Base-by-base conservation (phyloP, 2,113 vertebrate genomes). In the Empidonax traillii region DNA sequence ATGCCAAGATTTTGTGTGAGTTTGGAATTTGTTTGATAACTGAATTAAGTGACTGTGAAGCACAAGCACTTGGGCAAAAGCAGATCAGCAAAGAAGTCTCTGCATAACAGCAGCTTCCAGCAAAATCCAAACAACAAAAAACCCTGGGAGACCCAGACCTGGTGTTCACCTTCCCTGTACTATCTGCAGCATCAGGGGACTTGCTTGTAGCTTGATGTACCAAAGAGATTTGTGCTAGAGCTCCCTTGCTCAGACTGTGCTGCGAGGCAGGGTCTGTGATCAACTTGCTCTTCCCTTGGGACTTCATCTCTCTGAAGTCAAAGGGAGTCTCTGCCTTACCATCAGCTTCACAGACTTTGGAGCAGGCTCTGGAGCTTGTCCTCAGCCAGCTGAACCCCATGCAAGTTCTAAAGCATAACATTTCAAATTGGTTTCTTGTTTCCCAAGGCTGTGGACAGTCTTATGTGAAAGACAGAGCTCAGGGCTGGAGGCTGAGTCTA, bases 1-100 rank as follows among this genome's bases (percentile, higher is more conserved):
- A 94, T 59, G 79, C 61, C 41, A 71, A 80, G 80, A 39, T 35
- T 85, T 87, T 81, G 51, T 71, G 27, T 5, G 14, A 63, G 11
- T 76, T 88, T 89, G 31, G 53, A 85, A 87, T 66, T 71, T 86
- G 62, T 82, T 93, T 87, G 62, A 71, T 94, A 80, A 71, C 59
- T 76, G 47, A 86, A 73, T 71, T 43, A 72, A 75, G 56, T 19
- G 22, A 55, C 84, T 69, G 21, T 10, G 20, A 81, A 93, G 63
- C 63, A 67, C 59, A 87, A 94, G 85, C 22, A 49, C 51, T 67
- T 19, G 23, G 63, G 75, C 25, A 56, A 90, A 92, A 94, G 37
- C 58, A 86, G 67, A 74, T 80, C 63, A 62, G 79, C 58, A 85
- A 52, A 81, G 72, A 41, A 63, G 24, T 46, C 63, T 73, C 49